These are phyloP conservation scores for Hetaerina americana DNA, from an alignment of 1,140 invertebrate genomes.

Conservation along the genomic window DNA sequence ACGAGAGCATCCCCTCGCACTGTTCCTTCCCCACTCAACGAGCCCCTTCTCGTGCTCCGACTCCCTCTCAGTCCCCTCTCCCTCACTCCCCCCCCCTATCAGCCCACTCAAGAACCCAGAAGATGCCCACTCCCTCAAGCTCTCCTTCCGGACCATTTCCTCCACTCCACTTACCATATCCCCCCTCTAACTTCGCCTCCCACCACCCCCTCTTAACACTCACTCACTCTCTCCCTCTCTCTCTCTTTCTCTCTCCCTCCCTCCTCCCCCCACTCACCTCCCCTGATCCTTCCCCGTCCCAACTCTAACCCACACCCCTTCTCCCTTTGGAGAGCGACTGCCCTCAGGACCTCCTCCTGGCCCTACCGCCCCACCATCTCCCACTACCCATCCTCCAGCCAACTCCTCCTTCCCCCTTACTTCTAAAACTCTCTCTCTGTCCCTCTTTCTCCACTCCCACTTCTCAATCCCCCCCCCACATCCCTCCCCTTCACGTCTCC, in stretches of 20 bases:
- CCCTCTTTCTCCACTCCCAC: neutral
- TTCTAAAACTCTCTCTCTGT: too few relatives aligned
- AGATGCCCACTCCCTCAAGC: neutral
- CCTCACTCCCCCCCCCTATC: neutral
- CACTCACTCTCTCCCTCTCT: neutral
- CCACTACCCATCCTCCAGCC: neutral
- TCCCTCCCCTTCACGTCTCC: neutral
- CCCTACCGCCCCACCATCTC: too few relatives aligned
- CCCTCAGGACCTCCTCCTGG: too few relatives aligned
- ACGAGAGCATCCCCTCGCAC: too few relatives aligned
- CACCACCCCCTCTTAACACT: neutral
- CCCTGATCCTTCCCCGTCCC: neutral
- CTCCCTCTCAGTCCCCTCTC: neutral
- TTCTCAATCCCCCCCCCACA: neutral
- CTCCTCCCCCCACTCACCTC: neutral
- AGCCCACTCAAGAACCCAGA: neutral
- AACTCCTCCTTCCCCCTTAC: neutral
- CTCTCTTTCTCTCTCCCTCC: neutral
- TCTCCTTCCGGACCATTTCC: neutral
- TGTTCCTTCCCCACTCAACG: too few relatives aligned
- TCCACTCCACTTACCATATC: neutral
- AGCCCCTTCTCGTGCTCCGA: neutral
- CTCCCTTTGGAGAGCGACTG: too few relatives aligned
- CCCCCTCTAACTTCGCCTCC: neutral
- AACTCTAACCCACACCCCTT: neutral